Evolutionary conservation across 2,888 invertebrate species (phyloP), one percentile per base, ranked within the genome.

Genomic region (Notodromas monacha): DNA sequence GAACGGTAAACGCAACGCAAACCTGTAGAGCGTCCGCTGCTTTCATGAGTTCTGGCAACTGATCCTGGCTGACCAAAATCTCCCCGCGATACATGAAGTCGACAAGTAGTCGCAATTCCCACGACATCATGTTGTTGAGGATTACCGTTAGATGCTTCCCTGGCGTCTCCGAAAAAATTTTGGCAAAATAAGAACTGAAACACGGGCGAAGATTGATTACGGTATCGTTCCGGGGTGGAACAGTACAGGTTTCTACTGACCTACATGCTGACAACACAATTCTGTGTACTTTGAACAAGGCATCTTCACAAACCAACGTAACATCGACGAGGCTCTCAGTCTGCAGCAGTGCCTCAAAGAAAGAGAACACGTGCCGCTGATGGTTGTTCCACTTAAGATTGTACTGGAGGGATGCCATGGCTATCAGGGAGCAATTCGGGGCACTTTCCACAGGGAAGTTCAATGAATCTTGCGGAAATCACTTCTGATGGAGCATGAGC

Each of bases 21-120:
- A 54, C 51, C 48, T 77, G 74, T 35, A 79, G 55, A 31, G 69
- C 69, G 45, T 77, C 76, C 1, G 77, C 79, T 3, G 76, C 76
- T 41, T 72, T 67, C 42, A 79, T 70, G 39, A 81, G 58, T 8
- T 65, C 66, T 33, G 68, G 64, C 14, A 79, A 55, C 37, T 74
- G 69, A 44, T 74, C 73, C 42, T 74, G 70, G 4, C 67, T 65
- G 31, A 79, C 74, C 39, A 70, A 70, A 40, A 79, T 74, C 54
- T 79, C 76, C 26, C 79, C 79, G 39, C 72, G 68, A 53, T 81
- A 81, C 76, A 79, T 79, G 45, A 79, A 81, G 52, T 76, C 73
- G 36, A 79, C 68, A 35, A 79, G 68, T 16, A 74, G 72, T 43
- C 73, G 70, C 36, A 81, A 67, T 43, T 77, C 76, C 64, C 73